Base-by-base conservation (phyloP, 2,797 vertebrate genomes). In the Hoplostethus atlanticus region DNA sequence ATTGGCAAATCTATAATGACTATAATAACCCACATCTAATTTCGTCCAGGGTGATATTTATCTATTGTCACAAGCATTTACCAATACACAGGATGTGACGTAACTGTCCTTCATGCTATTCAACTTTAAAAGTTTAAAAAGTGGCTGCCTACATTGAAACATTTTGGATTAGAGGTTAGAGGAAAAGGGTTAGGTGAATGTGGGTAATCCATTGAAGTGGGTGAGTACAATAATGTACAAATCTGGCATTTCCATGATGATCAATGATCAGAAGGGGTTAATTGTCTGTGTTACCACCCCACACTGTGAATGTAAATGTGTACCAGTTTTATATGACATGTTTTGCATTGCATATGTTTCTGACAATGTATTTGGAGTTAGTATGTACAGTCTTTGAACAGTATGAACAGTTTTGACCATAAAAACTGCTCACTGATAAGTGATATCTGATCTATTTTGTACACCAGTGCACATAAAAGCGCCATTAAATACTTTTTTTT, bases 21-120 rank as follows among this genome's bases (percentile, higher is more conserved):
- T 10, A 70, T 52, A 67, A 56, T 58, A 75, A 67, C 80, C 84
- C 4, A 83, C 79, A 52, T 81, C 57, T 79, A 42, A 48, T 64
- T 80, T 64, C 65, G 10, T 46, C 72, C 54, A 68, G 64, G 73
- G 46, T 74, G 68, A 25, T 13, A 44, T 69, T 65, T 62, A 59
- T 78, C 21, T 21, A 21, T 21, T 87, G 61, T 69, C 59, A 56
- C 61, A 38, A 13, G 11, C 47, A 34, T 42, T n/a, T 38, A 55
- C 53, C 28, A 28, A 25, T 53, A 11, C 11, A 13, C 52, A 13
- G 25, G 55, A 40, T 63, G 30, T 64, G 30, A 54, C 58, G 47
- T 17, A 52, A 51, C 38, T 13, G 28, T 55, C 28, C 53, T 15
- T 10, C 2, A 12, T 30, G 53, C 25, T 55, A 55, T 30, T 55